Conservation (phyloP, 2,113 vertebrate species). For the Pedionomus torquatus region DNA sequence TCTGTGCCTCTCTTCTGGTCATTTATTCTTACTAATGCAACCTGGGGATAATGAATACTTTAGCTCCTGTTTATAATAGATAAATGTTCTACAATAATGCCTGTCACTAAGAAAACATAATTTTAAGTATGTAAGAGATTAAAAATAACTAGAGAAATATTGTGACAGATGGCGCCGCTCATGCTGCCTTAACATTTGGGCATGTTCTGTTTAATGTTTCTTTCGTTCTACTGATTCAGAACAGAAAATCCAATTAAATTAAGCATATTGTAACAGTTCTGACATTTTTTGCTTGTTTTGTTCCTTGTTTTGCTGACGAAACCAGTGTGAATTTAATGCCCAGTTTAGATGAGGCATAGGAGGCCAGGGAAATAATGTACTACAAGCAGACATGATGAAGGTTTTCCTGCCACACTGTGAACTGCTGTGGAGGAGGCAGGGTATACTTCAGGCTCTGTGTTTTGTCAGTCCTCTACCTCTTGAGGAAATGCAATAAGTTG, state of each 20-base stretch:
- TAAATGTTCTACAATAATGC: conserved; percentile 45
- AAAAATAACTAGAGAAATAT: conserved; percentile 76
- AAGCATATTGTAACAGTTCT: conserved; percentile 35
- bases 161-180: conserved; percentile 74
- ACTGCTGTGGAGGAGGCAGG: neutral
- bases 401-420: neutral
- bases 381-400: neutral
- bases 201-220: conserved; percentile 62
- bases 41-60: conserved; percentile 16
- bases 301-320: conserved; percentile 13
- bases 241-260: conserved; percentile 69
- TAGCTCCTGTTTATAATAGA: conserved; percentile 39
- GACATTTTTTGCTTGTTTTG: conserved; percentile 31
- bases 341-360: neutral
- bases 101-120: conserved; percentile 60
- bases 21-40: conserved; percentile 1
- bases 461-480: neutral
- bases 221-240: conserved; percentile 62
- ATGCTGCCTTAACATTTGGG: conserved; percentile 70
- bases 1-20: neutral
- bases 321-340: neutral
- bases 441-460: neutral
- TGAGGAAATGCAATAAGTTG: conserved; percentile 2
- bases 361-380: neutral
- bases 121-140: conserved; percentile 67